Evolutionary conservation across 2,113 vertebrate species (phyloP).

Genomic region (Silurus asotus): DNA sequence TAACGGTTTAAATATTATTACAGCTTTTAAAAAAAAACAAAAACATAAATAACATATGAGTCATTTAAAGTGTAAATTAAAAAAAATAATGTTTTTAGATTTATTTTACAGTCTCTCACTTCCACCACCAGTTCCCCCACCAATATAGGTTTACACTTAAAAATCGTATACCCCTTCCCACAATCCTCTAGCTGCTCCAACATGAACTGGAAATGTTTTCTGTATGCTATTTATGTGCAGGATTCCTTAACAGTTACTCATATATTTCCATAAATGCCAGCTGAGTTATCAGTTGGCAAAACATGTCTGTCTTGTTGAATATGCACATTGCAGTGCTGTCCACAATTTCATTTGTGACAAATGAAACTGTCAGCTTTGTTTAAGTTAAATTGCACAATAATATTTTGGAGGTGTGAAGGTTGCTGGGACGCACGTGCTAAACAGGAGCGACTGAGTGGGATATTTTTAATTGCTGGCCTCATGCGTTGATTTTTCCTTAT

Average conservation of each 20-base stretch:
- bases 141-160: neutral
- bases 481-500: slow-evolving; percentile 14
- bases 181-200: neutral
- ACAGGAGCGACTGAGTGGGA: neutral
- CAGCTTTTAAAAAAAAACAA: no score
- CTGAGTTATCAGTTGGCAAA: neutral
- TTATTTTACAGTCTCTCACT: neutral
- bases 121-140: no score
- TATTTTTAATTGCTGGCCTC: slow-evolving; percentile 26
- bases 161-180: slow-evolving; percentile 5
- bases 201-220: slow-evolving; percentile 24
- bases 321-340: neutral
- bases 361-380: slow-evolving; percentile 5
- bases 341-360: neutral
- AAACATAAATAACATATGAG: neutral
- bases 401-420: slow-evolving; percentile 1
- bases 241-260: slow-evolving; percentile 10
- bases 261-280: neutral
- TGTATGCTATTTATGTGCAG: slow-evolving; percentile 2
- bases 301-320: neutral
- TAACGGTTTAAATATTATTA: neutral
- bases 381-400: neutral
- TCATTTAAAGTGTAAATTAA: no score
- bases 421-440: slow-evolving; percentile 12
- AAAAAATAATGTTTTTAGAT: no score